Percentiles rank a stretch among this genome's conserved stretches.
Evolutionary conservation across 2,888 invertebrate genomes (phyloP).

Genomic region (Eudemis profundana): DNA sequence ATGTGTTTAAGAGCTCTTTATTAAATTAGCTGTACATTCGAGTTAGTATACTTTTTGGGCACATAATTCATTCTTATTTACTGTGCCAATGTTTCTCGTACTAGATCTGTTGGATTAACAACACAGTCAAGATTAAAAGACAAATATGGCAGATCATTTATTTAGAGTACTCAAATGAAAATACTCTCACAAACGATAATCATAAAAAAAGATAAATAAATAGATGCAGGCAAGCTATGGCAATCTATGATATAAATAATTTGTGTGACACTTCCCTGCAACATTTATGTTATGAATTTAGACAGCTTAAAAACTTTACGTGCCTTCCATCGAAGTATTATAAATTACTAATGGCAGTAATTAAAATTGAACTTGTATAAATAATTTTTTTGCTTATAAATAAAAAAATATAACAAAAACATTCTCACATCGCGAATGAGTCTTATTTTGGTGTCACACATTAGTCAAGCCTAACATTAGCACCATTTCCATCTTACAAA

Average conservation of each 20-base stretch:
- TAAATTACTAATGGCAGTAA: conserved; percentile 82
- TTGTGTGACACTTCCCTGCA: conserved; percentile 81
- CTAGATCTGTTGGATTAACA: conserved; percentile 75
- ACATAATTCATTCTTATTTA: conserved; percentile 83
- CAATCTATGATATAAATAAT: conserved; percentile 80
- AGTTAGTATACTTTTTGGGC: conserved; percentile 86
- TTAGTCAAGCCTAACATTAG: conserved; percentile 84
- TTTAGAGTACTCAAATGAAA: conserved; percentile 79
- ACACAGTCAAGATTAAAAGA: conserved; percentile 81
- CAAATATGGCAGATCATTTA: conserved; percentile 85
- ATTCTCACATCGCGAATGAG: conserved; percentile 81
- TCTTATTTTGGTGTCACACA: conserved; percentile 84
- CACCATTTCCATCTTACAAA: conserved; percentile 83
- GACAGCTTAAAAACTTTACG: conserved; percentile 63
- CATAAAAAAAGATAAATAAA: conserved; percentile 80
- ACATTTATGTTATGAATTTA: conserved; percentile 72
- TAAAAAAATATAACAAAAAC: conserved; percentile 83
- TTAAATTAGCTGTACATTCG: conserved; percentile 86
- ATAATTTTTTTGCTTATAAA: conserved; percentile 80
- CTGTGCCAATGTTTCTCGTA: conserved; percentile 74
- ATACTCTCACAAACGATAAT: conserved; percentile 81
- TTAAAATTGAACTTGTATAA: conserved; percentile 79
- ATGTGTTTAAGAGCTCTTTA: conserved; percentile 81
- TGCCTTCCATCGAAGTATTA: conserved; percentile 71
- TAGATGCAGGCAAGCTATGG: conserved; percentile 85